A percentile compares a stretch with the other conserved stretches of the same genome.
Evolutionary conservation across 2,888 invertebrate genomes (phyloP).

Genomic region (Mythimna lalbum): DNA sequence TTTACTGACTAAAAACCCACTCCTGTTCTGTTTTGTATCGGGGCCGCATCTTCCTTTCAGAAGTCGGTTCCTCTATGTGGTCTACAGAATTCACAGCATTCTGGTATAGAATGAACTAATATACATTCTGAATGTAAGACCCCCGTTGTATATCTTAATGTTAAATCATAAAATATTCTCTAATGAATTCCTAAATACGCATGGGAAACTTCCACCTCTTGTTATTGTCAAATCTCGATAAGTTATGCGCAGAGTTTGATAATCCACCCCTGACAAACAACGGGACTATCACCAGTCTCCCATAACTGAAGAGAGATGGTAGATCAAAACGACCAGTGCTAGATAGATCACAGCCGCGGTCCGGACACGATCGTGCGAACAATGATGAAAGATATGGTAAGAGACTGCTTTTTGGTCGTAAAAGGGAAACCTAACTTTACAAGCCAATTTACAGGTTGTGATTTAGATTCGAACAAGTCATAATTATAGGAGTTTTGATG

Average conservation of each 20-base stretch:
- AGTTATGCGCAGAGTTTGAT: slow-evolving; percentile 50
- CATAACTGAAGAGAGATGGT: slow-evolving; percentile 13
- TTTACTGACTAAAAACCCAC: too few species aligned
- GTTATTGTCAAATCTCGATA: slow-evolving; percentile 32
- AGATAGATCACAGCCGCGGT: slow-evolving; percentile 53
- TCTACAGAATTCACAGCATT: too few species aligned
- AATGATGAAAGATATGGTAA: not conserved
- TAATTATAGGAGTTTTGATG: too few species aligned
- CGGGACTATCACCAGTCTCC: slow-evolving; percentile 13
- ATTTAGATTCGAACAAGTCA: too few species aligned
- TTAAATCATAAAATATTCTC: not conserved
- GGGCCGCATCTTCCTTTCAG: too few species aligned
- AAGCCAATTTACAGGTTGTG: too few species aligned
- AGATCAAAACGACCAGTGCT: slow-evolving; percentile 44
- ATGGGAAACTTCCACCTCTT: slow-evolving; percentile 18
- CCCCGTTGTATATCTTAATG: not conserved
- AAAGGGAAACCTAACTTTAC: not conserved
- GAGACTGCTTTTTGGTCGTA: not conserved
- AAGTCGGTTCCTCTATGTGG: too few species aligned
- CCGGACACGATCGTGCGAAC: not conserved
- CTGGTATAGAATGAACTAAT: too few species aligned
- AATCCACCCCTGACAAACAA: slow-evolving; percentile 24
- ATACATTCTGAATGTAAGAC: too few species aligned
- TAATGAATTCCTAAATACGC: not conserved
- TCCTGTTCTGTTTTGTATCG: too few species aligned